These are phyloP conservation scores for Catajapyx aquilonaris DNA, from an alignment of 1,140 invertebrate genomes.

Conservation along the genomic window DNA sequence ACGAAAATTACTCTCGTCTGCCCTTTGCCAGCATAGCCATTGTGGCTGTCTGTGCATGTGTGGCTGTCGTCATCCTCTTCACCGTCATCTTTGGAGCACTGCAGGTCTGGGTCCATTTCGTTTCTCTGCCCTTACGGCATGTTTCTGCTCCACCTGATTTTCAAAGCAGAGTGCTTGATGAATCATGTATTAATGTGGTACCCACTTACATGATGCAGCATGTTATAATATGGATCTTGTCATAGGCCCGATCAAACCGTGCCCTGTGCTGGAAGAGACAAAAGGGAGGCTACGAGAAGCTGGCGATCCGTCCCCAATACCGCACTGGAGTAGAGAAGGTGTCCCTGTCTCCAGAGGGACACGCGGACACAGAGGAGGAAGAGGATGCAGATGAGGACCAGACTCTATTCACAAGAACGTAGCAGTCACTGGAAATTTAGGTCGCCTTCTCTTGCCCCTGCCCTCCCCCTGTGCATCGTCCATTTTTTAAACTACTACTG, in stretches of 20 bases:
- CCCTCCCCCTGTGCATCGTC: no score
- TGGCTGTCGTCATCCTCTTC: slow-evolving; percentile 39
- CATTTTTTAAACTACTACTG: no score
- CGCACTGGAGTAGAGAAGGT: slow-evolving; percentile 2
- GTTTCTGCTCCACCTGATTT: background rate
- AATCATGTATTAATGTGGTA: background rate
- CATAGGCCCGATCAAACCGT: slow-evolving; percentile 3
- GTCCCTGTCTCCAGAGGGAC: slow-evolving; percentile 5
- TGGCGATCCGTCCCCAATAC: slow-evolving; percentile 2
- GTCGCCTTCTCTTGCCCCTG: no score
- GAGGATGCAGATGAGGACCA: slow-evolving; percentile 7
- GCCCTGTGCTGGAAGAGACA: slow-evolving; percentile 4
- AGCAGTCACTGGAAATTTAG: no score
- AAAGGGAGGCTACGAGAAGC: slow-evolving; percentile 8
- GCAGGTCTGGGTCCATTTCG: slow-evolving; percentile 28
- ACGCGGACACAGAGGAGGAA: slow-evolving; percentile 2
- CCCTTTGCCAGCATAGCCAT: slow-evolving; percentile 34
- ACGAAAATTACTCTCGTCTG: slow-evolving; percentile 21
- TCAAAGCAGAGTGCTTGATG: no score
- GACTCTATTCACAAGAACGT: slow-evolving; percentile 8
- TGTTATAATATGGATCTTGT: background rate
- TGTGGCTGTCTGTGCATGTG: slow-evolving; percentile 37
- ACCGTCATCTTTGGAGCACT: slow-evolving; percentile 39
- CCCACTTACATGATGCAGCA: background rate
- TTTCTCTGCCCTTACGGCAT: background rate